Evolutionary conservation across 64 coral and sea anemone species (phyloP), one percentile per base, ranked within the genome.

Genomic region (Pocillopora verrucosa): DNA sequence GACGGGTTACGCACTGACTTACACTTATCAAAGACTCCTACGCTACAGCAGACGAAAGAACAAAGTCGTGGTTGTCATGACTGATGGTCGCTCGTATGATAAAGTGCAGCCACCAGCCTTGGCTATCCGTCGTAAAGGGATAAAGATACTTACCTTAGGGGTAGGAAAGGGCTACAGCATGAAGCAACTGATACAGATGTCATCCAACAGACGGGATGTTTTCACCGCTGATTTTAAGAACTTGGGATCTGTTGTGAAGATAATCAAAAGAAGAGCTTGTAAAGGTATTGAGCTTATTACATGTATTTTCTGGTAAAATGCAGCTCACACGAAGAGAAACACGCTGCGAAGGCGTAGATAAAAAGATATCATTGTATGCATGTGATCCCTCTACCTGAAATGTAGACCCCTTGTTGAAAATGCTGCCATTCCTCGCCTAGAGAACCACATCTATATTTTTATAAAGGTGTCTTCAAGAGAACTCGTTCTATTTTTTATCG

Each of bases 1-100:
- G 59, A 78, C 90, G 9, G 93, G 76, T 1, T 76, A 79, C 25
- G 93, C 93, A 10, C 83, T 95, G 1, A 59, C 68, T 16, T 95
- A 95, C 60, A 86, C 89, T 20, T 58, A 76, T 51, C 91, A 65
- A 57, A 73, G 74, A 22, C 35, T 95, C 19, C n/a, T 91, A 1
- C 58, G 30, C 19, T 34, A 26, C 13, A 75, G 79, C 73, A 68
- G 79, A 9, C 76, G 83, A n/a, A 93, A 75, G 61, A 80, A 67
- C 30, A 94, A 94, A 69, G 75, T 90, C 24, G 12, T 91, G 13
- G 83, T 96, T 58, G 88, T 96, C 19, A 96, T 96, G 91, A 93
- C 94, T 25, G 94, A 93, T 69, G 91, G 88, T 17, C 86, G 72
- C 75, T 96, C 94, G 4, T 64, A 69, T 11, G 91, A 93, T 22